Base-by-base conservation (phyloP, 1,140 invertebrate species). In the Eumaeus atala region DNA sequence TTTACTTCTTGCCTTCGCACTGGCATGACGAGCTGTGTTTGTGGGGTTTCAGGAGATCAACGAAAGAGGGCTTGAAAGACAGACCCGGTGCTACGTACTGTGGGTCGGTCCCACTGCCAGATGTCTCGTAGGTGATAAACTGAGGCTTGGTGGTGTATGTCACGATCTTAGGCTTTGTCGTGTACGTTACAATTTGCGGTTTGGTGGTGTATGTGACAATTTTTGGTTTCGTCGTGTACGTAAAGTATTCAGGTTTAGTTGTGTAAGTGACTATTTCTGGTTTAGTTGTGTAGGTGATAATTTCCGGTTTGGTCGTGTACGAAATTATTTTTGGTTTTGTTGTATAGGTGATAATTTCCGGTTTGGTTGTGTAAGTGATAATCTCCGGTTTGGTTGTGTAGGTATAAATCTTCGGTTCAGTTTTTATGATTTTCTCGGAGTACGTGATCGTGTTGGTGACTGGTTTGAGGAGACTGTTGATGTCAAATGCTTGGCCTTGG, bases 121-220 rank as follows among this genome's bases (percentile, higher is more conserved):
- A 84, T 0, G 83, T 84, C 42, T 84, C 75, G 51, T 79, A 84
- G 0, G 68, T 72, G 10, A 82, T 71, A 18, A 78, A 61, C 54
- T 81, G 70, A 16, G 79, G 77, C 38, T 81, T 80, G 1, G 74
- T 76, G 4, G 74, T 74, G 48, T 69, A 77, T 0, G 72, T 78
- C 5, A 77, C 56, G 5, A 68, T 64, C 42, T 78, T 56, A 0
- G 75, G 75, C 48, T 80, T 80, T 9, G 79, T 83, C 12, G 79
- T 83, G 48, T 67, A 84, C 0, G 71, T 79, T 0, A 79, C 44
- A 0, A 77, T 57, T 59, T 85, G 64, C 0, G 82, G 82, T 34
- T 85, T 83, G 0, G 79, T 82, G 0, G 82, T 84, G 48, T 70
- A 84, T 0, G 79, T 79, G 3, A 83, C 51, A 3, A 72, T 66